Base-by-base conservation (phyloP, 1,140 invertebrate species). In the Zaprionus capensis region DNA sequence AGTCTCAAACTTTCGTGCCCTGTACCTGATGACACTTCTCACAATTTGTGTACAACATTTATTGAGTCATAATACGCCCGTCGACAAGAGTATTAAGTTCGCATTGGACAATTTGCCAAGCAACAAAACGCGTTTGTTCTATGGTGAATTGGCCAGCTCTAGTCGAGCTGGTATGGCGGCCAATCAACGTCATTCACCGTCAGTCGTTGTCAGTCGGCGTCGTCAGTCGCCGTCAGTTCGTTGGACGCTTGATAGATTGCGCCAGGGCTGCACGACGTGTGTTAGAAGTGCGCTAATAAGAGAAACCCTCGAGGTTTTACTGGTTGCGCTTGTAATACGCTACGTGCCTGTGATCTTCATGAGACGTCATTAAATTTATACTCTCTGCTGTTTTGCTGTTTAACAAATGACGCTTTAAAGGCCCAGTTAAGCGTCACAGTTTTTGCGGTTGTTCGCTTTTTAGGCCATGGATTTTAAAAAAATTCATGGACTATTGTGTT, bases 321-420 rank as follows among this genome's bases (percentile, higher is more conserved):
- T 34, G 31, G 31, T 11, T 22, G 59, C 24, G 59, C 7, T 46
- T 38, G 24, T 44, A 53, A 17, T 17, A 34, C n/a, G 58, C n/a
- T 61, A 51, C 17, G 14, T 22, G 15, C 6, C 38, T 26, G 15
- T 12, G 17, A 17, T 56, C 20, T 20, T 49, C 46, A 78, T 71
- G 84, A 75, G 78, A 78, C 55, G 69, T 77, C 81, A 71, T 78
- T 67, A 84, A 84, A 80, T 74, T 68, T 49, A 49, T 28, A 24
- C 24, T 58, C 26, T 67, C 65, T 72, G 34, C 59, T 65, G 24
- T 66, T 62, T 38, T 57, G 55, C 24, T 17, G 3, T 41, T 41
- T 84, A 81, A 84, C 78, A 84, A 84, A 84, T 84, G 66, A 66
- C 71, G 67, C 41, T 81, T 81, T 85, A 68, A 81, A 66, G 78